These are phyloP conservation scores for Rhamnusium bicolor DNA, from an alignment of 2,888 invertebrate species.

Conservation along the genomic window DNA sequence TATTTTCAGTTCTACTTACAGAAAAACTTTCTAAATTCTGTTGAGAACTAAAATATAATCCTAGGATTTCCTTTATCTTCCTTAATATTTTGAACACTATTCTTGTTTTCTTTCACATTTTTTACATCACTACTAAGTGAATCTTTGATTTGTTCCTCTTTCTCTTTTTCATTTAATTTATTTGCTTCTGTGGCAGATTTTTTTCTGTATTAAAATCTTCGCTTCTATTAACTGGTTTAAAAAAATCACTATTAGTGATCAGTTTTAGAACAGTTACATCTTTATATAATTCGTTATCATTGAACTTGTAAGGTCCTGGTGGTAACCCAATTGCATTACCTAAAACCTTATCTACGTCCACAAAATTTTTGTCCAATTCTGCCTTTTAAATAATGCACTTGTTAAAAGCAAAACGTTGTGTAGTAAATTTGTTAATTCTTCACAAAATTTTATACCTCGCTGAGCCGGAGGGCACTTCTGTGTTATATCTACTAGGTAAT, in stretches of 20 bases:
- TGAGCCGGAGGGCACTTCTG: constrained; percentile 62
- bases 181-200: background rate
- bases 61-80: background rate
- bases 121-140: background rate
- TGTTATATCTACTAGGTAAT: constrained; percentile 64
- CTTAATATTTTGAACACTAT: background rate
- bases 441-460: constrained; percentile 64
- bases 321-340: constrained; percentile 63
- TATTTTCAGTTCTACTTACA: background rate
- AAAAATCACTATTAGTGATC: constrained; percentile 60
- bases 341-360: constrained; percentile 64
- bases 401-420: constrained; percentile 64
- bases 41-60: background rate
- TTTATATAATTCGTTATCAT: constrained; percentile 64
- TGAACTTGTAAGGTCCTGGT: constrained; percentile 65
- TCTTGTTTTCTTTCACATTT: background rate
- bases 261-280: constrained; percentile 63
- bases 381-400: constrained; percentile 64
- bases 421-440: constrained; percentile 65
- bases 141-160: background rate
- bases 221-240: constrained; percentile 48
- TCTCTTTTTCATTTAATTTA: background rate
- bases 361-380: constrained; percentile 58
- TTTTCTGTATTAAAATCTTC: constrained; percentile 14
- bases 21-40: background rate